Base-by-base conservation (phyloP, 2,888 invertebrate genomes). In the Psylliodes chrysocephalus region DNA sequence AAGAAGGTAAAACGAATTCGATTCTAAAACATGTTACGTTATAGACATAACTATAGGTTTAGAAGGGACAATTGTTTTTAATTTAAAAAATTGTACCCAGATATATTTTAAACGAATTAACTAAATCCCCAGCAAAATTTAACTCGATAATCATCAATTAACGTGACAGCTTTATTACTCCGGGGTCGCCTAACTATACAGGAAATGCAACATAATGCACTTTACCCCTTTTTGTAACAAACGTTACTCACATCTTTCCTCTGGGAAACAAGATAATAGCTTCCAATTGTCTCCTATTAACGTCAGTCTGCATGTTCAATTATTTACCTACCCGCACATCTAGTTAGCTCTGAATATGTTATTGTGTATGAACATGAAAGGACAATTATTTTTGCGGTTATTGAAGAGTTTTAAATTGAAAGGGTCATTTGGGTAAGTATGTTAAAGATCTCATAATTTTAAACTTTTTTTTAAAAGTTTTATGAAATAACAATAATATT, bases 251-350 rank as follows among this genome's bases (percentile, higher is more conserved):
- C 46, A 56, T 46, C 35, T 35, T 57, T 57, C 28, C 57, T 49
- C 46, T 49, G 57, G 57, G 49, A 57, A 57, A 49, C 49, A 28
- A 57, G 44, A 44, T 44, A 55, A 44, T 55, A 55, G 18, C 33
- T 44, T 18, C 7, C 56, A 63, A 63, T 60, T 61, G 28, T 38
- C 40, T 44, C 40, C 54, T 47, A 54, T 54, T 61, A 54, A 38
- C 30, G 28, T 19, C 42, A 33, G 51, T 42, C 60, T 60, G 12
- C 52, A 44, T 60, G 38, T 15, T 60, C 19, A 60, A 60, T 60
- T 60, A 60, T 42, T 52, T 17, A 60, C 52, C 51, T 51, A 59
- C 59, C 51, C 60, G 52, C 59, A 51, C 40, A 28, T 14, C 59
- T 40, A 51, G 49, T 59, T 51, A 28, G 25, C n/a, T 10, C 14